Base-by-base conservation (phyloP, 2,888 invertebrate genomes). In the Gibbula magus region DNA sequence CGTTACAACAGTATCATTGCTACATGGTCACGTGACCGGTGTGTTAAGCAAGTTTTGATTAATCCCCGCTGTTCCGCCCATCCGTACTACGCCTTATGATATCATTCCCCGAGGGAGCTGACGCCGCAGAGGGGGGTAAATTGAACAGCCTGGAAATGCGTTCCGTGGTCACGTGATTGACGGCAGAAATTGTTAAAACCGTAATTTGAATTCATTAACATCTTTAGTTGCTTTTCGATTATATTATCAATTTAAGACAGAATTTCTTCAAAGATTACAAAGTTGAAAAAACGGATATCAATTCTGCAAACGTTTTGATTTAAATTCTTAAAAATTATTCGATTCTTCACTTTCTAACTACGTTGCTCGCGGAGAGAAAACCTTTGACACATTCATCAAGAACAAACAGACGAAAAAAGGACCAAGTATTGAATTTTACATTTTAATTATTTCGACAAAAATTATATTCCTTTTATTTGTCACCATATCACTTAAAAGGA, bases 21-120 rank as follows among this genome's bases (percentile, higher is more conserved):
- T 39, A 20, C 70, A 35, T 39, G 35, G 70, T 70, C 70, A 70
- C 70, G 70, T 70, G 70, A 70, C 70, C 35, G 70, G 70, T n/a
- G 39, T 70, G 70, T 70, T 70, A 70, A 70, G 70, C 70, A 70
- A 70, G 70, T 20, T 32, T 70, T 70, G 70, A 70, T 70, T 70
- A 70, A 70, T 70, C 70, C 70, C 20, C 20, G 32, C 32, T 70
- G 35, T 70, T 70, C 70, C 70, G 70, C 70, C 70, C 56, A 16
- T 39, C 70, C 8, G 39, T 35, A n/a, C 70, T 39, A 70, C 70
- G 70, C 70, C 70, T 35, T 20, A 20, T 35, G 32, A 20, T 39
- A 39, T 70, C 39, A 70, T 70, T 70, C 32, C 70, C 70, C 35
- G 20, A 13, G 70, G 70, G 70, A 70, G 10, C 20, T n/a, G 35